Percentiles rank a stretch among this genome's conserved stretches.
Conservation (phyloP, 2,888 invertebrate species). For the Apodemia hepburni region DNA sequence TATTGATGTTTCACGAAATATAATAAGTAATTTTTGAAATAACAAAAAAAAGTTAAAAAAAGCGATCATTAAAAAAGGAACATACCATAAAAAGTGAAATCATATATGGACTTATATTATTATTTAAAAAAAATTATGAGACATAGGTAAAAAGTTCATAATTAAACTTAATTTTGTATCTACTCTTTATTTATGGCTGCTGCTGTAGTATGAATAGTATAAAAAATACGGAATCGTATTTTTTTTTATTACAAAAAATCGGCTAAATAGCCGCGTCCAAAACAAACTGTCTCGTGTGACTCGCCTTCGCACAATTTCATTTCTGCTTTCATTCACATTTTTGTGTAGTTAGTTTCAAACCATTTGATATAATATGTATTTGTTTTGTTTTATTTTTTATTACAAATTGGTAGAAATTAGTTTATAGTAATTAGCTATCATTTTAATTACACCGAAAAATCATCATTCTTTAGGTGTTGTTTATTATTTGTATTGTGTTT, state of each 20-base stretch:
- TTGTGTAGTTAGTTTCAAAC: conserved; percentile 18
- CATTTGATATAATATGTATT: conserved; percentile 13
- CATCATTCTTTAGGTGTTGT: neutral
- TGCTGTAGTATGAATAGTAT: neutral
- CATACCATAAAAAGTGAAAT: no score
- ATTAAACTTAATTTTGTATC: neutral
- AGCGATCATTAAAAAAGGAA: no score
- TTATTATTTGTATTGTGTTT: neutral
- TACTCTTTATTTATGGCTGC: no score
- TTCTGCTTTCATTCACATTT: conserved; percentile 19
- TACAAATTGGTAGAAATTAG: neutral
- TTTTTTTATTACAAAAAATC: neutral
- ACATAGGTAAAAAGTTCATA: neutral
- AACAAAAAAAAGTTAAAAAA: no score
- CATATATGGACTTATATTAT: no score
- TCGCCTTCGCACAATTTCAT: conserved; percentile 33
- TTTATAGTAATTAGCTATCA: neutral
- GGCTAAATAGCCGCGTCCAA: neutral
- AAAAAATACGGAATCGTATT: neutral
- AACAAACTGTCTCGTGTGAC: conserved; percentile 67
- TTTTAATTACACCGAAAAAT: neutral
- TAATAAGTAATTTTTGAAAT: no score
- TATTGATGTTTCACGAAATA: no score
- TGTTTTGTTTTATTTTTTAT: conserved; percentile 14
- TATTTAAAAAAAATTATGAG: no score